Base-by-base conservation (phyloP, 2,888 invertebrate species). In the Melinaea menophilus region DNA sequence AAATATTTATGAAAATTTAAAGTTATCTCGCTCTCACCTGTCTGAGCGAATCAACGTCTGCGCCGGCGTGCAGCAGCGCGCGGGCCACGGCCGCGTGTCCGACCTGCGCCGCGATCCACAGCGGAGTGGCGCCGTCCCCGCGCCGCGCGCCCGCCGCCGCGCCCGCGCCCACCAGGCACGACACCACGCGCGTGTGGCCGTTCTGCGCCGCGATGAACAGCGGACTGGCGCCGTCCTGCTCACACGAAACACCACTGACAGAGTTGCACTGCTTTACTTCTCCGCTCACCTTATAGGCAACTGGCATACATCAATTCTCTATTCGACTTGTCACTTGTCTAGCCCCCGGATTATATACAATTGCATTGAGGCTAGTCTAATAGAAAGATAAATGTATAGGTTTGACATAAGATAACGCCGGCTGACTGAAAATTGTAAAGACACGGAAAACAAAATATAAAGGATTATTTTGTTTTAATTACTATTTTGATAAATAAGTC, bases 31-130 rank as follows among this genome's bases (percentile, higher is more conserved):
- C 31, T 96, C 96, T 95, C 96, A 96, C 97, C 90, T 96, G 95
- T 83, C 97, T 91, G 35, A 95, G 92, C 3, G 94, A 92, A 89
- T 98, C 97, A 34, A 96, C 95, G 73, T 92, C 88, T 47, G 97
- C 97, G 55, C 97, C 96, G 72, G 93, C 93, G 76, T 93, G 93
- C 69, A 98, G 90, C 74, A 98, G 91, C 76, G 94, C 92, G 69
- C 94, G 91, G 63, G 95, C 97, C 56, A 95, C 95, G 78, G 93
- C 94, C 80, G 95, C 94, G 89, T 97, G 97, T 0, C 98, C 98
- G 96, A 98, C 97, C 93, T 98, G 98, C 70, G 97, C 94, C 48
- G 97, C 95, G 76, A 98, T 98, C 98, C 98, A 98, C 71, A 98
- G 92, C 67, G 98, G 95, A 56, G 96, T 95, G 79, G 97, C 96